These are phyloP conservation scores for Melieria picta DNA, from an alignment of 2,888 invertebrate genomes.

Conservation along the genomic window DNA sequence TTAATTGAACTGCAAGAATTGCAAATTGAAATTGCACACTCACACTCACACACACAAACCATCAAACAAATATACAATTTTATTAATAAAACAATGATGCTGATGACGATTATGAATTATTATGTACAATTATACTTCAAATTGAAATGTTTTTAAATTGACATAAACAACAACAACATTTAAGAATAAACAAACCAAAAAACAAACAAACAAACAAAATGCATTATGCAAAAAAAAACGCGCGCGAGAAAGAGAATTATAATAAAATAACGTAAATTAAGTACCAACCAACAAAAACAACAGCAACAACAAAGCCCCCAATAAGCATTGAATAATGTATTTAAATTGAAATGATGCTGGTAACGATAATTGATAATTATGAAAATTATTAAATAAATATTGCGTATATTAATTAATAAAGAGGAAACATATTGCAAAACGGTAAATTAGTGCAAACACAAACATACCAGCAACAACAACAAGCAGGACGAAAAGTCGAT, in stretches of 20 bases:
- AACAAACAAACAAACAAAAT: neutral
- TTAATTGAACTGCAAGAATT: neutral
- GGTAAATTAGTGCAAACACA: too few species aligned
- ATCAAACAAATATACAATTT: conserved; percentile 3
- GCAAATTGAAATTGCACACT: too few species aligned
- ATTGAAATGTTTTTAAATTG: conserved; percentile 22
- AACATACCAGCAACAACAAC: conserved; percentile 5
- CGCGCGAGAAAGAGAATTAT: neutral
- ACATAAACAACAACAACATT: neutral
- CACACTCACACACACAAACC: neutral
- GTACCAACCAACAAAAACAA: too few species aligned
- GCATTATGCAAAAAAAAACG: neutral
- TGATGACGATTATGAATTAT: neutral
- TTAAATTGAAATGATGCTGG: too few species aligned
- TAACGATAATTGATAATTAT: neutral
- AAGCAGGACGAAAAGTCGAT: neutral
- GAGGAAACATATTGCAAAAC: neutral
- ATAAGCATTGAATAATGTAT: too few species aligned
- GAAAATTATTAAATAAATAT: conserved; percentile 7
- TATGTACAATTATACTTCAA: conserved; percentile 20
- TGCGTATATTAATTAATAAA: conserved; percentile 16
- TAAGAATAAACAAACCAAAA: too few species aligned
- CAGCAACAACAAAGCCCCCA: too few species aligned
- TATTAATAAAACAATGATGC: conserved; percentile 3
- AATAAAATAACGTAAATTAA: neutral